A percentile compares a stretch with the other conserved stretches of the same genome.
Conservation (phyloP, 2,113 vertebrate species). For the Megalops atlanticus region DNA sequence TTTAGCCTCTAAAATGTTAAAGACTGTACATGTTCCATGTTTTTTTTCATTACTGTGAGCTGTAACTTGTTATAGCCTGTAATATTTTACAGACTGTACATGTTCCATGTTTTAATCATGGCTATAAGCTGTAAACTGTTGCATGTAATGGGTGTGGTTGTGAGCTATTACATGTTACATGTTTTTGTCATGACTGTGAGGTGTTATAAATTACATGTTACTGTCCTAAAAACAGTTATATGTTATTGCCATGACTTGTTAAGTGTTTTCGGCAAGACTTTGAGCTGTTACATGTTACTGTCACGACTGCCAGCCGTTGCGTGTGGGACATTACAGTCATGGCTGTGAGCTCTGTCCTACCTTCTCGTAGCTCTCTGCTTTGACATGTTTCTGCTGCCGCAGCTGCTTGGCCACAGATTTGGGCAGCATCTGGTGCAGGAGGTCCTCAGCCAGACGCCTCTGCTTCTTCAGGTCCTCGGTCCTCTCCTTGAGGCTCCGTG, state of each 20-base stretch:
- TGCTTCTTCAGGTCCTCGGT: slow-evolving; percentile 77
- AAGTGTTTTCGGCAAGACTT: too few relatives aligned
- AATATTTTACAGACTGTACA: too few relatives aligned
- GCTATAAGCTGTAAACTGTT: not conserved
- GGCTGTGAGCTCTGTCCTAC: slow-evolving; percentile 51
- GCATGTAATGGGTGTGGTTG: not conserved
- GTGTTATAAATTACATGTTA: too few relatives aligned
- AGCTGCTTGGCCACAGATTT: slow-evolving; percentile 86
- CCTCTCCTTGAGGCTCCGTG: slow-evolving; percentile 73
- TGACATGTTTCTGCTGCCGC: slow-evolving; percentile 73
- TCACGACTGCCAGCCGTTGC: not conserved
- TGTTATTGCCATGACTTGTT: not conserved
- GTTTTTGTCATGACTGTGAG: not conserved
- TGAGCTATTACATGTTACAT: not conserved
- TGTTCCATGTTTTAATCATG: not conserved
- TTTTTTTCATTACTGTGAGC: not conserved
- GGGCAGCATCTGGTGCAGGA: slow-evolving; percentile 88
- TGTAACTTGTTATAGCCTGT: not conserved
- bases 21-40: not conserved
- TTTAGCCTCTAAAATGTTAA: not conserved
- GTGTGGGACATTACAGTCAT: not conserved
- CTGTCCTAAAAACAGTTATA: not conserved
- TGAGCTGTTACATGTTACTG: not conserved
- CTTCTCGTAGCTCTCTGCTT: slow-evolving; percentile 88
- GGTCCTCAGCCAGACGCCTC: slow-evolving; percentile 78